A percentile compares a stretch with the other conserved stretches of the same genome.
Evolutionary conservation across 2,797 vertebrate species (phyloP).

Genomic region (Cheracebus regulus): DNA sequence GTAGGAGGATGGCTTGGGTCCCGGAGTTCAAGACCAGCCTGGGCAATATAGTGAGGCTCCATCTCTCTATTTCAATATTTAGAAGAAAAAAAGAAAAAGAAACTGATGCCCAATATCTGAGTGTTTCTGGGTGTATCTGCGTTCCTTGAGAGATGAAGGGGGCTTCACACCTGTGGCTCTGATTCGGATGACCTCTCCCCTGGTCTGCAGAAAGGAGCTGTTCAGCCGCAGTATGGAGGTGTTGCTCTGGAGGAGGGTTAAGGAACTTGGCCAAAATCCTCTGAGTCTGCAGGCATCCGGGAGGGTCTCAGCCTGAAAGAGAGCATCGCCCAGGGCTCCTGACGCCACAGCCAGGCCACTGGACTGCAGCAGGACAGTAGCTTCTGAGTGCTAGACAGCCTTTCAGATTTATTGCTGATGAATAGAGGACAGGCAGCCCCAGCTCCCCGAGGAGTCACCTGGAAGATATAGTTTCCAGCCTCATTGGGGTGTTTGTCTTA

Average conservation of each 20-base stretch:
- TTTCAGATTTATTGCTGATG: neutral
- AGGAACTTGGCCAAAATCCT: constrained; percentile 78
- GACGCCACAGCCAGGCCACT: neutral
- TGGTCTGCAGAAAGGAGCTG: constrained; percentile 77
- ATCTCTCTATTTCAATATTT: neutral
- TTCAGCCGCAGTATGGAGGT: constrained; percentile 67
- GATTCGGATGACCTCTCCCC: constrained; percentile 75
- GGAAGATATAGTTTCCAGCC: neutral
- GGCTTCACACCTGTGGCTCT: constrained; percentile 81
- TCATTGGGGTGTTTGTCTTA: neutral
- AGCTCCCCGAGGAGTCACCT: neutral
- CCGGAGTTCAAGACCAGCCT: neutral
- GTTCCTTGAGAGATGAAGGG: neutral
- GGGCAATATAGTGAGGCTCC: neutral
- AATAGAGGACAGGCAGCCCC: rapidly evolving
- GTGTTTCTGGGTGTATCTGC: neutral
- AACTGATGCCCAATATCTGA: neutral
- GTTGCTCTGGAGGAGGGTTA: constrained; percentile 80
- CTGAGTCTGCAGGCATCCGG: constrained; percentile 78
- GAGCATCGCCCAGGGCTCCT: neutral
- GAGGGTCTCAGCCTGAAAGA: constrained; percentile 76
- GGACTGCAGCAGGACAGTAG: neutral
- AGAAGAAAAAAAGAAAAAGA: neutral
- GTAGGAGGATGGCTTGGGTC: neutral
- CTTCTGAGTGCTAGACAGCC: neutral